Evolutionary conservation across 2,888 invertebrate genomes (phyloP).

Genomic region (Pyrrhosoma nymphula): DNA sequence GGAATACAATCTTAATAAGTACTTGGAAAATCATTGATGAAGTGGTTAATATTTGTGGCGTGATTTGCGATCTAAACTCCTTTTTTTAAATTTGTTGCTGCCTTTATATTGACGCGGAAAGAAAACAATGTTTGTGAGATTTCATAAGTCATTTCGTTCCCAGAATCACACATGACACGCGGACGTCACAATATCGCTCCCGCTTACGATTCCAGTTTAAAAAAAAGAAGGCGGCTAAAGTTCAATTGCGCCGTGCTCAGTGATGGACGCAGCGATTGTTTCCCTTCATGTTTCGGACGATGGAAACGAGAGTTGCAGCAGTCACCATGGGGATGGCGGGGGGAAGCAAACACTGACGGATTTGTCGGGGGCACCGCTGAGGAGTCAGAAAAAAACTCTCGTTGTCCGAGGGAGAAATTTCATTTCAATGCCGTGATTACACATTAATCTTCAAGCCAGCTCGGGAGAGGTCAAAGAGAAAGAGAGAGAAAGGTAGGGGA

Average conservation of each 20-base stretch:
- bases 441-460: not conserved
- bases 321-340: not conserved
- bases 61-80: too few species aligned
- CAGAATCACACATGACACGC: too few species aligned
- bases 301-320: not conserved
- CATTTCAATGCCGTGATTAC: slow-evolving; percentile 16
- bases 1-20: too few species aligned
- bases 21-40: too few species aligned
- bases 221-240: not conserved
- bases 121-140: too few species aligned
- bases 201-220: too few species aligned
- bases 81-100: too few species aligned
- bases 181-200: too few species aligned
- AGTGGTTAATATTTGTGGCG: too few species aligned
- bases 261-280: slow-evolving; percentile 4
- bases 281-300: not conserved
- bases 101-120: too few species aligned
- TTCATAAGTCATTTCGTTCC: too few species aligned
- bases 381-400: not conserved
- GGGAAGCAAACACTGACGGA: not conserved
- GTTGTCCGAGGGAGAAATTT: slow-evolving; percentile 3
- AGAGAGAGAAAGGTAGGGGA: not conserved
- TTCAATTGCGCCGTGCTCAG: not conserved
- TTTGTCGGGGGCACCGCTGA: not conserved
- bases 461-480: not conserved